phyloP scores from a whole-genome alignment of 2,888 invertebrate genomes.

The Troides helena region DNA sequence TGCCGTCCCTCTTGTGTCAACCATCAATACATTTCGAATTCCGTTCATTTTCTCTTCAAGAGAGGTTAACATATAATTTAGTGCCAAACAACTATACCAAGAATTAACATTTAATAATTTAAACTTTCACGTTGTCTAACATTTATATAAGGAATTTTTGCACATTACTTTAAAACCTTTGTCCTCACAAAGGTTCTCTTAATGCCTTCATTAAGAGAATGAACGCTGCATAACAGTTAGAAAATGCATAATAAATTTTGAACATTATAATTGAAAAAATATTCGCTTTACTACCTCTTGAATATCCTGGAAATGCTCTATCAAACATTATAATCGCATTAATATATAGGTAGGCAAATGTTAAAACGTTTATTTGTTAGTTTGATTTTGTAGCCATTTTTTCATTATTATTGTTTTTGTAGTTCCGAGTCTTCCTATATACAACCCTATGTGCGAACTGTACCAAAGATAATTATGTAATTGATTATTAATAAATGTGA shows the following conservation, averaged over 20 bases:
- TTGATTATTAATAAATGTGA: constrained; percentile 26
- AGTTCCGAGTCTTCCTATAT: constrained; percentile 32
- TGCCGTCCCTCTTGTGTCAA: constrained; percentile 30
- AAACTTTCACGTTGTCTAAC: too few relatives aligned
- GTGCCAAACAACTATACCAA: constrained; percentile 28
- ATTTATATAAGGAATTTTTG: too few relatives aligned
- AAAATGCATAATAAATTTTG: too few relatives aligned
- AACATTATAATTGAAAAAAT: too few relatives aligned
- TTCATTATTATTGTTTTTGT: constrained; percentile 28
- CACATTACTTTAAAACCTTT: too few relatives aligned
- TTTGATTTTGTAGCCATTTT: constrained; percentile 19
- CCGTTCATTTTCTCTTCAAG: constrained; percentile 30
- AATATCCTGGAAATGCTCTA: too few relatives aligned
- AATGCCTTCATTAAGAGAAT: too few relatives aligned
- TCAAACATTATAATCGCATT: too few relatives aligned
- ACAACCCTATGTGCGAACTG: constrained; percentile 31
- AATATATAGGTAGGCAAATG: too few relatives aligned
- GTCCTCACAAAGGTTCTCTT: too few relatives aligned
- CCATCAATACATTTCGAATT: constrained; percentile 21
- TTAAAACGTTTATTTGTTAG: constrained; percentile 19
- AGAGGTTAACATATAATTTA: constrained; percentile 25
- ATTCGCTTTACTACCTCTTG: too few relatives aligned
- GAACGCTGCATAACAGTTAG: too few relatives aligned
- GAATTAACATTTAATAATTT: constrained; percentile 22
- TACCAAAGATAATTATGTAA: constrained; percentile 33